These are phyloP conservation scores for Pagrus major DNA, from an alignment of 2,113 vertebrate genomes.

Conservation along the genomic window DNA sequence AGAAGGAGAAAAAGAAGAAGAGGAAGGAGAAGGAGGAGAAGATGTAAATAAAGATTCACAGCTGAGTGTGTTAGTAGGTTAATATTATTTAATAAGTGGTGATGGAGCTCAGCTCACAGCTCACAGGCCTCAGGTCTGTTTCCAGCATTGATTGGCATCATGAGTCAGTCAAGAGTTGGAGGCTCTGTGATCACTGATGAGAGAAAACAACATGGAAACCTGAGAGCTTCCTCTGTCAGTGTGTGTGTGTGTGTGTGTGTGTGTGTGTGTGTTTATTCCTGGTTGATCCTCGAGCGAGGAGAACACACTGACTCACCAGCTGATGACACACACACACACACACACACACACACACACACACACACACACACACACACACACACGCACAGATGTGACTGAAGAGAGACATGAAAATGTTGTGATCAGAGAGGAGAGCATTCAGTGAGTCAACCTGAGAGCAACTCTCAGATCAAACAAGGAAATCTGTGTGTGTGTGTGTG, in stretches of 20 bases:
- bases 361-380: not conserved
- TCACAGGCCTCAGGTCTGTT: not conserved
- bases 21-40: too few relatives aligned
- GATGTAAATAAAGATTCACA: too few relatives aligned
- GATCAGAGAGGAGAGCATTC: constrained; percentile 3
- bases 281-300: constrained; percentile 16
- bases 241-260: constrained; percentile 18
- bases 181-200: constrained; percentile 13
- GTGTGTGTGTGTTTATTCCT: constrained; percentile 19
- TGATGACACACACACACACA: constrained; percentile 7
- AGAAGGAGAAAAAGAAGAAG: too few relatives aligned
- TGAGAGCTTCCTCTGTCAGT: constrained; percentile 3
- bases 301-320: constrained; percentile 22
- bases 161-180: constrained; percentile 23
- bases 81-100: too few relatives aligned
- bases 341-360: constrained; percentile 8
- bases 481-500: not conserved
- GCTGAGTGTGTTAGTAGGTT: too few relatives aligned
- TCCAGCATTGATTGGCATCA: not conserved
- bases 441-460: constrained; percentile 18
- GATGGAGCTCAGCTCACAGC: not conserved
- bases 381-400: not conserved
- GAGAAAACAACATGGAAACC: constrained; percentile 18
- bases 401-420: not conserved
- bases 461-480: not conserved